phyloP scores from a whole-genome alignment of 2,113 vertebrate genomes.

The Neodontobutis hainanensis region DNA sequence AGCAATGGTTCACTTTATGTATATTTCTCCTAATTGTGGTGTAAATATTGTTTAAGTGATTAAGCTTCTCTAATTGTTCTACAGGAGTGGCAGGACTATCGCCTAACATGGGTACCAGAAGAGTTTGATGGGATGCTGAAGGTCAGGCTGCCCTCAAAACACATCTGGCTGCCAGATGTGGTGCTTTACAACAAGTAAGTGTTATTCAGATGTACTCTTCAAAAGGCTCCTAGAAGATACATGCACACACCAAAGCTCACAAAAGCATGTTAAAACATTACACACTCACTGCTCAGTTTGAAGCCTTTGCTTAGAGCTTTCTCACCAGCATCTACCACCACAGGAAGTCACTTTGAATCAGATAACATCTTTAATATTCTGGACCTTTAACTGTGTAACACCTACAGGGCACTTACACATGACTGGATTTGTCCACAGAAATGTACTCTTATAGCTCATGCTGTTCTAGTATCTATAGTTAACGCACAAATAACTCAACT shows the following conservation, averaged over 20 bases:
- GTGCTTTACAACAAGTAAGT: conserved; percentile 99
- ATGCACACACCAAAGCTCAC: neutral
- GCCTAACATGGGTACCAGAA: conserved; percentile 92
- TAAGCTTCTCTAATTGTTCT: conserved; percentile 29
- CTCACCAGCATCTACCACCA: neutral
- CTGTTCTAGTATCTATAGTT: conserved; percentile 10
- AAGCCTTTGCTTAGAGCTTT: conserved; percentile 6
- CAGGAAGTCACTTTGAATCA: conserved; percentile 7
- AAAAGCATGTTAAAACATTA: neutral
- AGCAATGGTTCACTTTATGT: conserved; percentile 13
- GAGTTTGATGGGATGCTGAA: conserved; percentile 97
- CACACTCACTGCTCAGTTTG: neutral
- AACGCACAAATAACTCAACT: conserved; percentile 25
- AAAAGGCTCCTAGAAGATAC: conserved; percentile 6
- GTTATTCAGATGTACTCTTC: conserved; percentile 4
- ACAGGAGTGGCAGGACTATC: conserved; percentile 98
- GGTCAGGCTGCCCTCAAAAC: conserved; percentile 94
- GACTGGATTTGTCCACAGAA: conserved; percentile 32
- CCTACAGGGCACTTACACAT: conserved; percentile 13
- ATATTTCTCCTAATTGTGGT: conserved; percentile 1
- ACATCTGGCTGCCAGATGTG: conserved; percentile 98
- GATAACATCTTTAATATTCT: conserved; percentile 13
- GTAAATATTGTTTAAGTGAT: conserved; percentile 28
- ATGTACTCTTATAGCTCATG: conserved; percentile 37
- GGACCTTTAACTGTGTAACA: conserved; percentile 13